phyloP scores from a whole-genome alignment of 2,888 invertebrate species.

The Protodeltote pygarga region DNA sequence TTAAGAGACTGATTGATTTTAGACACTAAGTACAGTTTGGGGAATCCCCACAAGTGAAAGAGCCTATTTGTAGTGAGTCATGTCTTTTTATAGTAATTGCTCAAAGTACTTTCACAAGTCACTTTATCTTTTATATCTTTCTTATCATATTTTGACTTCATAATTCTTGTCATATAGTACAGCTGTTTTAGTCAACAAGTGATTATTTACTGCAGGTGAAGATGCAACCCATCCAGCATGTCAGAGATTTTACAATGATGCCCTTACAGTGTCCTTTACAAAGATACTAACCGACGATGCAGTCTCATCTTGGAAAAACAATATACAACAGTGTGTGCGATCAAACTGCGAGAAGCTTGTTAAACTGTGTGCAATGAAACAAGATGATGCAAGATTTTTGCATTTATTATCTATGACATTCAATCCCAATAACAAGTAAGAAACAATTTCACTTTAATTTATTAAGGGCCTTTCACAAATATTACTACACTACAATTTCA shows the following conservation, averaged over 20 bases:
- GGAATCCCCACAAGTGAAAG: conserved; percentile 20
- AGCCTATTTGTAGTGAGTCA: conserved; percentile 1
- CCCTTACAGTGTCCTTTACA: conserved; percentile 96
- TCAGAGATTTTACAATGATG: conserved; percentile 97
- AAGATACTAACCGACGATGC: conserved; percentile 99
- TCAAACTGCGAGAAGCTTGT: conserved; percentile 97
- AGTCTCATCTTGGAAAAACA: conserved; percentile 98
- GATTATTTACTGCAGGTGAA: conserved; percentile 86
- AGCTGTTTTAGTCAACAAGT: conserved; percentile 23
- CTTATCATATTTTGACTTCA: conserved; percentile 2
- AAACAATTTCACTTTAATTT: conserved; percentile 5
- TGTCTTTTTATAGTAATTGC: background rate
- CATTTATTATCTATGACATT: conserved; percentile 97
- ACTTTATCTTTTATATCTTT: conserved; percentile 12
- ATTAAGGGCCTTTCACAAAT: background rate
- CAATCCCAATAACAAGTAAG: conserved; percentile 97
- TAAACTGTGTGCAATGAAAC: conserved; percentile 96
- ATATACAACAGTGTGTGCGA: conserved; percentile 98
- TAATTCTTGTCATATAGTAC: conserved; percentile 7
- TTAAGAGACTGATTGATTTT: background rate
- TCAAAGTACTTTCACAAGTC: background rate
- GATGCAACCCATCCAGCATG: conserved; percentile 96
- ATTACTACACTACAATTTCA: too few relatives aligned
- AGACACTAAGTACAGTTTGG: too few relatives aligned
- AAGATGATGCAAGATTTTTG: conserved; percentile 97